Conservation (phyloP, 2,888 invertebrate species). For the Epistrophe eligans region DNA sequence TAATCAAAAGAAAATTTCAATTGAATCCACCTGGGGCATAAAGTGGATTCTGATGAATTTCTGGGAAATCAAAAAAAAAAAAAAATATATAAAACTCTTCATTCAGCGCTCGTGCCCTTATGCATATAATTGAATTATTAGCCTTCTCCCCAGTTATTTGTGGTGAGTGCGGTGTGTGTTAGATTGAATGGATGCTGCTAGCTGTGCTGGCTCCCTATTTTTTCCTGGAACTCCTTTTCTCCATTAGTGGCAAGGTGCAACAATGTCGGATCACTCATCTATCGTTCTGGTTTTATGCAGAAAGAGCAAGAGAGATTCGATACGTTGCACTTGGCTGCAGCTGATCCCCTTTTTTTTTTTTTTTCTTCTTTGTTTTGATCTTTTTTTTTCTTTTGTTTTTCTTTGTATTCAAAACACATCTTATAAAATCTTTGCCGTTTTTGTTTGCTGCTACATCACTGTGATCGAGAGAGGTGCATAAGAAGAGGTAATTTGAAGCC, state of each 20-base stretch:
- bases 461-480: constrained; percentile 27
- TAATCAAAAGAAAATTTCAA: constrained; percentile 72
- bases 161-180: constrained; percentile 5
- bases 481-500: constrained; percentile 40
- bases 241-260: constrained; percentile 72
- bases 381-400: constrained; percentile 13
- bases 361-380: constrained; percentile 24
- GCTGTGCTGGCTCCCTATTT: constrained; percentile 26
- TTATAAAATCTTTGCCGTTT: constrained; percentile 26
- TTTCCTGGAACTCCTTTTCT: constrained; percentile 55
- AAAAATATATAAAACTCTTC: constrained; percentile 35
- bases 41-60: constrained; percentile 66
- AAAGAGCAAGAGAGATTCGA: constrained; percentile 45
- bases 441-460: constrained; percentile 41
- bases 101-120: constrained; percentile 75
- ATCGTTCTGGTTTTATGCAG: constrained; percentile 24
- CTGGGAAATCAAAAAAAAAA: constrained; percentile 29
- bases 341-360: constrained; percentile 28
- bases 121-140: constrained; percentile 72
- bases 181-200: not conserved
- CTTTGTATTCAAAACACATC: constrained; percentile 24
- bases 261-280: constrained; percentile 75
- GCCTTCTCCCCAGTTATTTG: constrained; percentile 38
- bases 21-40: constrained; percentile 71
- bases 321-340: constrained; percentile 52